A percentile compares a stretch with the other conserved stretches of the same genome.
These are phyloP conservation scores for Siniperca knerii DNA, from an alignment of 2,113 vertebrate genomes.

Conservation along the genomic window DNA sequence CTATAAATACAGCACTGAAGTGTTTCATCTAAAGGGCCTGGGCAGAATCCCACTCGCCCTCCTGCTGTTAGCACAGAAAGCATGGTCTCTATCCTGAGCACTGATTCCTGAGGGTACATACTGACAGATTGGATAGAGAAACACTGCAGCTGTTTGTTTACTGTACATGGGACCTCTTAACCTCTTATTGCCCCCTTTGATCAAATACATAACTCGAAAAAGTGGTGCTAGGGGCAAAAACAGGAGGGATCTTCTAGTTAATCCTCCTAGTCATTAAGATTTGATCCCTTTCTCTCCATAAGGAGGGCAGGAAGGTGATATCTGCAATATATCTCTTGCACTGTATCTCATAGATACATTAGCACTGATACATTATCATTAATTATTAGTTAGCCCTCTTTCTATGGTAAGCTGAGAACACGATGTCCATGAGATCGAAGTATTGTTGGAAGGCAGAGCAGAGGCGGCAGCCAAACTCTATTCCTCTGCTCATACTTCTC, in stretches of 20 bases:
- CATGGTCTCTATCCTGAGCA: conserved; percentile 5
- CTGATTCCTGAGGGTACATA: conserved; percentile 25
- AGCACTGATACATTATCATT: conserved; percentile 50
- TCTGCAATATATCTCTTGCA: conserved; percentile 7
- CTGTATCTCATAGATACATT: conserved; percentile 35
- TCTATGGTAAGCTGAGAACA: conserved; percentile 62
- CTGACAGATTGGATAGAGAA: conserved; percentile 20
- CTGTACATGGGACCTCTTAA: background rate
- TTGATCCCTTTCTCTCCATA: background rate
- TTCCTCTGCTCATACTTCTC: conserved; percentile 50
- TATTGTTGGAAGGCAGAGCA: conserved; percentile 70
- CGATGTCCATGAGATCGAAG: conserved; percentile 64
- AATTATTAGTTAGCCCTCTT: conserved; percentile 57
- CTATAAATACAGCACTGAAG: conserved; percentile 84
- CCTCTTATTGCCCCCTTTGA: conserved; percentile 1
- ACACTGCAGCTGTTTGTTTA: conserved; percentile 35
- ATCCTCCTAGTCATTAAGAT: background rate
- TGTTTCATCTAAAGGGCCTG: conserved; percentile 80
- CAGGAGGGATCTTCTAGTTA: background rate
- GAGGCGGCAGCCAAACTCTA: conserved; percentile 64
- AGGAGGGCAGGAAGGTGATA: background rate
- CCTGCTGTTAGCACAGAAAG: conserved; percentile 46
- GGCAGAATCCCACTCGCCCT: conserved; percentile 50
- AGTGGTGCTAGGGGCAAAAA: background rate
- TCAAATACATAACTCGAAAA: conserved; percentile 6